Percentiles rank a stretch among this genome's conserved stretches.
Conservation (phyloP, 37 sponge, comb jelly and placozoan genomes). For the Oopsacas minuta region DNA sequence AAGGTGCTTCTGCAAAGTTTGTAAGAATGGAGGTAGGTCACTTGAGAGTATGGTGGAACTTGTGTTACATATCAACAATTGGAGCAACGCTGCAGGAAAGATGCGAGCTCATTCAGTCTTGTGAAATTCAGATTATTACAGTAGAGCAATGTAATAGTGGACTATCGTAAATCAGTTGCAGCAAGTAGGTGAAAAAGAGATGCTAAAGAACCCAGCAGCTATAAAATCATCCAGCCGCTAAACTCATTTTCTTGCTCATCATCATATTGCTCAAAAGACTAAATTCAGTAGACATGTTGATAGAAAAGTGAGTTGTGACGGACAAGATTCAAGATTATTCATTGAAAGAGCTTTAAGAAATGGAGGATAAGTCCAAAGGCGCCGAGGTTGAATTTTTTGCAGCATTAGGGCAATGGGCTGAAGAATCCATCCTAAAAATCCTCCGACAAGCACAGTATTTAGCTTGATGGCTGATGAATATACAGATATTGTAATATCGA, state of each 20-base stretch:
- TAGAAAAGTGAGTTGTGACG: conserved; percentile 45
- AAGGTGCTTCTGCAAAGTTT: no score
- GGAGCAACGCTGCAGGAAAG: no score
- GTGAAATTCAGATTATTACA: no score
- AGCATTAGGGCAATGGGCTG: background rate
- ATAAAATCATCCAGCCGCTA: conserved; percentile 42
- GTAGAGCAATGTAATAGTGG: no score
- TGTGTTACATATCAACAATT: no score
- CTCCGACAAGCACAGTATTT: background rate
- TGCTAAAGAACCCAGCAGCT: conserved; percentile 35
- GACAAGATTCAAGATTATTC: conserved; percentile 30
- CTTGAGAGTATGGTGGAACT: no score
- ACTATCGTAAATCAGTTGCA: conserved; percentile 40
- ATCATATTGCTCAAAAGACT: conserved; percentile 42
- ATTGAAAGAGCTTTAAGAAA: conserved; percentile 21
- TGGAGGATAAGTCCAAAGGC: background rate
- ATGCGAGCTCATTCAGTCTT: conserved; percentile 40
- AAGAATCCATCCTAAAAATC: conserved; percentile 8
- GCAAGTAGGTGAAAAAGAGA: conserved; percentile 23
- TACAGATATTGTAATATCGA: background rate
- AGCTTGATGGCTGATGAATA: background rate
- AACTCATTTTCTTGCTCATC: conserved; percentile 40
- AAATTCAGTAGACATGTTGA: conserved; percentile 43
- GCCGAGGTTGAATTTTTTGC: conserved; percentile 16
- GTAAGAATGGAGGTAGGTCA: no score